phyloP scores from a whole-genome alignment of 2,113 vertebrate genomes.

The Aphelocoma coerulescens region DNA sequence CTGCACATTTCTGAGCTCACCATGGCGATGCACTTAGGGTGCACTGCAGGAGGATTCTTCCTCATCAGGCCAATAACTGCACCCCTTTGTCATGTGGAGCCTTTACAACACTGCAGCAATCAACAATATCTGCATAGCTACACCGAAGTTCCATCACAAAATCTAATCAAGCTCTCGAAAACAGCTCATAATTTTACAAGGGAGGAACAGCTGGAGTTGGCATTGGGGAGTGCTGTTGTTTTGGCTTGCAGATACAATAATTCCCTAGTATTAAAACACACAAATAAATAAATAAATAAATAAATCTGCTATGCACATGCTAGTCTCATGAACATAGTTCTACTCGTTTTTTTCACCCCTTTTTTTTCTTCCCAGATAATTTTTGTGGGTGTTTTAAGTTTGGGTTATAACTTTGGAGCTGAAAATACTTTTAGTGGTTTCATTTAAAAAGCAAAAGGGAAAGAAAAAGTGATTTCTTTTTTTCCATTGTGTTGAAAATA shows the following conservation, averaged over 20 bases:
- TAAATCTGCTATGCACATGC: not conserved
- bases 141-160: not conserved
- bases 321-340: not conserved
- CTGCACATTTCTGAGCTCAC: fast-evolving
- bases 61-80: not conserved
- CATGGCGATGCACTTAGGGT: fast-evolving
- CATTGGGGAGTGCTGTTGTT: slow-evolving; percentile 47
- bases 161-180: slow-evolving; percentile 25
- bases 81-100: not conserved
- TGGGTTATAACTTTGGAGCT: not conserved
- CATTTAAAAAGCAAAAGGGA: not conserved
- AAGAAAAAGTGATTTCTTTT: not conserved
- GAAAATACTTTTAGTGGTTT: not conserved
- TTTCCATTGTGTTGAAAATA: not conserved
- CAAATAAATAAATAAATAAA: not conserved
- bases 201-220: slow-evolving; percentile 62
- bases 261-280: not conserved
- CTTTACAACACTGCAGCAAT: not conserved
- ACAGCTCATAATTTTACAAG: slow-evolving; percentile 57
- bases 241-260: slow-evolving; percentile 60
- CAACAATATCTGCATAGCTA: not conserved
- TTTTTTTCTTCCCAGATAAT: fast-evolving
- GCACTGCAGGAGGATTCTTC: not conserved
- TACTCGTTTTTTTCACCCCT: not conserved
- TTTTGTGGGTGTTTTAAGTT: not conserved